Evolutionary conservation across 2,888 invertebrate species (phyloP).

Genomic region (Nysson spinosus): DNA sequence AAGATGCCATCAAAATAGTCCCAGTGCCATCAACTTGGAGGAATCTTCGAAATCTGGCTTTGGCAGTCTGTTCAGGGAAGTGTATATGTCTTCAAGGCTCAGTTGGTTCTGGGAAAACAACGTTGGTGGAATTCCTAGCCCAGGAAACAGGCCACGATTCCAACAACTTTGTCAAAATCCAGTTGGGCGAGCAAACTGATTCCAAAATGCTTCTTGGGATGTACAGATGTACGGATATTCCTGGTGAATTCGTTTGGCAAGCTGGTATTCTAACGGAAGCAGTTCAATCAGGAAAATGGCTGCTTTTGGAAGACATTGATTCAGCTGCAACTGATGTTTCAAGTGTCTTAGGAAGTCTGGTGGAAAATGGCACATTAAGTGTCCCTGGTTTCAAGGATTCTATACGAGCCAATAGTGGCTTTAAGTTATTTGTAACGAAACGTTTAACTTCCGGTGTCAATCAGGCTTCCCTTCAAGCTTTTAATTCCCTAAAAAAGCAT

Average conservation of each 20-base stretch:
- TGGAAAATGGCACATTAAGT: constrained; percentile 89
- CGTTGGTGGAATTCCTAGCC: constrained; percentile 91
- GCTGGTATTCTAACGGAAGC: constrained; percentile 95
- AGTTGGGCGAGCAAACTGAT: constrained; percentile 98
- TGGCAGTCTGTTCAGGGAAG: constrained; percentile 87
- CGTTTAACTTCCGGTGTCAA: constrained; percentile 72
- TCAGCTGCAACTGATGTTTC: constrained; percentile 95
- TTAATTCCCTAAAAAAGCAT: constrained; percentile 88
- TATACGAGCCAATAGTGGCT: constrained; percentile 88
- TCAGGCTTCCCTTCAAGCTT: constrained; percentile 79
- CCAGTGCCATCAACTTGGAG: constrained; percentile 85
- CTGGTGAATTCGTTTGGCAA: constrained; percentile 98
- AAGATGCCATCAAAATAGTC: constrained; percentile 79
- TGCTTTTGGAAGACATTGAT: constrained; percentile 97
- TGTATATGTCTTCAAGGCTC: constrained; percentile 81
- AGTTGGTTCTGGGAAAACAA: constrained; percentile 97
- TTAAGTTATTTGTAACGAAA: constrained; percentile 95
- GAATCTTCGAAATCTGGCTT: constrained; percentile 87
- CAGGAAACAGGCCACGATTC: constrained; percentile 82
- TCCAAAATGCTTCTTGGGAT: constrained; percentile 95
- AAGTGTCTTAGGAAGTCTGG: constrained; percentile 89
- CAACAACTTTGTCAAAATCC: constrained; percentile 88
- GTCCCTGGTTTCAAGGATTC: constrained; percentile 94
- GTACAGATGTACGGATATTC: constrained; percentile 96
- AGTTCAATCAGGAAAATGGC: constrained; percentile 91